Evolutionary conservation across 2,113 vertebrate genomes (phyloP), one percentile per base, ranked within the genome.

Genomic region (Globicephala melas): DNA sequence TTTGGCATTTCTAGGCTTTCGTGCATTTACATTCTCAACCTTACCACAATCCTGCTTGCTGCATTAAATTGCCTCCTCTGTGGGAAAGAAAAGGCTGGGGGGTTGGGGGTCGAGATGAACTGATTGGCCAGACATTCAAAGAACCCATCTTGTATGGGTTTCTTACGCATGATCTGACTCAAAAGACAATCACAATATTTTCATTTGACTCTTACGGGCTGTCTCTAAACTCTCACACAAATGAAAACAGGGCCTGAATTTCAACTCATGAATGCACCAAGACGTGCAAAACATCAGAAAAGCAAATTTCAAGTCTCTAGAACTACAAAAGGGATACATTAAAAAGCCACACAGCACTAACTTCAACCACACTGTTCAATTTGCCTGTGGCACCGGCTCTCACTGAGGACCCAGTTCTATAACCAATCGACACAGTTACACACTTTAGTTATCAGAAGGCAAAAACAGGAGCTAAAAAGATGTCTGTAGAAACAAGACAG

Each of bases 1-100:
- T 97, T 91, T 96, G 97, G 95, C 94, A 97, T 96, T 89, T 94
- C 94, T 96, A 94, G 70, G 94, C 92, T 97, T 95, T 95, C 71
- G 4, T 68, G 95, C 96, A 98, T 98, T 98, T 97, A 97, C 96
- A 98, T 97, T 98, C 97, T 96, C 98, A 92, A 91, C 91, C 92
- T 97, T 79, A 94, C 92, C 92, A 85, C 50, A 79, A 63, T 70
- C 89, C 50, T 86, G 67, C 91, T 79, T 96, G 95, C 94, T 60
- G 53, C 87, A 97, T 92, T 97, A 92, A 97, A 97, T 13, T 96
- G 81, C 85, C 91, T 97, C 79, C 74, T 96, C 93, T 89, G 70
- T 36, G 53, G 55, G 82, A 50, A 33, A 33, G 81, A 84, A 86
- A 87, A 62, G 80, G 62, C 21, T 31, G 85, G 41, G 73, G 67